phyloP scores from a whole-genome alignment of 2,113 vertebrate species.

The Bufo bufo region DNA sequence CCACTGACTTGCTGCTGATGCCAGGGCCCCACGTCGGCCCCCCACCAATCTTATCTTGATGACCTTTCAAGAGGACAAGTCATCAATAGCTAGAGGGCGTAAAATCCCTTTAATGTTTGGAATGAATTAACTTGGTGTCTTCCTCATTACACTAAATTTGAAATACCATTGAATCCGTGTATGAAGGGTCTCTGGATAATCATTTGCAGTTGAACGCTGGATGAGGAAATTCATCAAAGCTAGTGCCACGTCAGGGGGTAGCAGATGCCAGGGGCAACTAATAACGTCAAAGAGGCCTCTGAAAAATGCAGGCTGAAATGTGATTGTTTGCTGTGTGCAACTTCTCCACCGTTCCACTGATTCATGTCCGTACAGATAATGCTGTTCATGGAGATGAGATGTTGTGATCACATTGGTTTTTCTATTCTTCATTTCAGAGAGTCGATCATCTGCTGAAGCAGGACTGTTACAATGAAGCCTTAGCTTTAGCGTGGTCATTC shows the following conservation, averaged over 20 bases:
- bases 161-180: neutral
- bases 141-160: neutral
- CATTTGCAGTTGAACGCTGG: no score
- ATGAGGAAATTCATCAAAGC: neutral
- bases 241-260: neutral
- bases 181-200: no score
- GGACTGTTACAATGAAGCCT: slow-evolving; percentile 89
- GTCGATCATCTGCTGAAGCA: slow-evolving; percentile 91
- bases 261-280: neutral
- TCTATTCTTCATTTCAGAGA: slow-evolving; percentile 72
- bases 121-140: neutral
- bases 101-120: no score
- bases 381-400: neutral
- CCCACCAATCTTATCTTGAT: no score
- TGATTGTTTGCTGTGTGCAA: neutral
- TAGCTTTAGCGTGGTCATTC: slow-evolving; percentile 94
- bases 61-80: no score
- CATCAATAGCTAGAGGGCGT: no score
- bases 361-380: neutral
- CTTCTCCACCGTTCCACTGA: neutral
- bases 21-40: no score
- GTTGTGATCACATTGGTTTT: neutral
- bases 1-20: no score
- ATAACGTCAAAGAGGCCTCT: neutral
- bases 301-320: neutral